Base-by-base conservation (phyloP, 2,113 vertebrate species). In the Pristiophorus japonicus region DNA sequence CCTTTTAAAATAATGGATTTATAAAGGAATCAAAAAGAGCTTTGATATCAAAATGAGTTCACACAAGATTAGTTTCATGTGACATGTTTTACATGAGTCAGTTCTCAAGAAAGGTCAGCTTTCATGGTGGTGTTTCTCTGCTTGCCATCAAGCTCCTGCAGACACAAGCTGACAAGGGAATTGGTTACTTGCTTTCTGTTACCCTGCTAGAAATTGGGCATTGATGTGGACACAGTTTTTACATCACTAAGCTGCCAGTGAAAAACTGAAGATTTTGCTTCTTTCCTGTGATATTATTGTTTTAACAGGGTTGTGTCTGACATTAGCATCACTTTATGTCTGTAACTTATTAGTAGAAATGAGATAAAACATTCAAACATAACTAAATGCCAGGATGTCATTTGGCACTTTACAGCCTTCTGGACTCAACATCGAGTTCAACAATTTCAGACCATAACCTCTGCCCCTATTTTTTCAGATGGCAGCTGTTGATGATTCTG, bases 11-110 rank as follows among this genome's bases (percentile, higher is more conserved):
- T 59, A 34, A n/a, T 91, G 55, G 30, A n/a, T 91, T 59, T n/a
- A 55, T 16, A 34, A 34, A 91, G 30, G 24, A 91, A 62, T 91
- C 62, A 34, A 91, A 51, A 20, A 62, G 87, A 91, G 14, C 30
- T 30, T n/a, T 91, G 51, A 59, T 59, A 91, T 94, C 90, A 42
- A 94, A 65, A 66, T 45, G 59, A 66, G 42, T 65, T 94, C 24
- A 94, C 62, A 30, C 63, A 67, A 66, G 63, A 27, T n/a, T 67
- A 27, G 42, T 94, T 94, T 67, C 92, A 94, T 45, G 62, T 67
- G 92, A 94, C 65, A 42, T 67, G 65, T 14, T 94, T 94, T 94
- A 94, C 63, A 67, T 45, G 92, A 94, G 92, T 70, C 63, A 94
- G 38, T 67, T 22, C 63, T 45, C 92, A 67, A 27, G 92, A 66